Evolutionary conservation across 2,888 invertebrate species (phyloP), one percentile per base, ranked within the genome.

Genomic region (Pyrrhosoma nymphula): DNA sequence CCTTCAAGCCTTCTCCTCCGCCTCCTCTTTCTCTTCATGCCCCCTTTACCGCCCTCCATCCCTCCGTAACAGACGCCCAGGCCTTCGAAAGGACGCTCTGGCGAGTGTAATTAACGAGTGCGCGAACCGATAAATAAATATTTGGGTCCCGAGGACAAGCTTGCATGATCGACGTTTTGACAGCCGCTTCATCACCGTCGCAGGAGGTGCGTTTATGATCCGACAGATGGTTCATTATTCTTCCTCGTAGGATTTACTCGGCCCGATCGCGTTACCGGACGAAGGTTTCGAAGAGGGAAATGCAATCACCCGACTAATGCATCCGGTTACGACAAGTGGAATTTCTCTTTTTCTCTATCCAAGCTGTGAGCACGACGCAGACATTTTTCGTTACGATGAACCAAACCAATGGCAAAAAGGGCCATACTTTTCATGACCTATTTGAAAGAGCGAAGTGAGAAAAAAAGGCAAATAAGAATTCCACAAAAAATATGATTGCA

Each of bases 41-140:
- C 47, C 47, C 8, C 47, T 47, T 47, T 12, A 20, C 60, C 60
- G 12, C 60, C 60, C 20, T 20, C 18, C 16, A 4, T 60, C 60
- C 60, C 16, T 12, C 56, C 56, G 56, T 12, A 56, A 56, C n/a
- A n/a, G n/a, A n/a, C n/a, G 60, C 60, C 16, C 16, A 60, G n/a
- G n/a, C 69, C 69, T 69, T 14, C n/a, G n/a, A 20, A 14, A 82
- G 14, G 82, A 82, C 16, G 35, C 82, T 35, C 18, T n/a, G 82
- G 30, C 35, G 30, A 82, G 82, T 6, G 35, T 35, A 82, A 82
- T 82, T 82, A 82, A 35, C 82, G 26, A 82, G 30, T 35, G 16
- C 35, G 82, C 82, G 82, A 30, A 35, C 35, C 35, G 82, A 82
- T 82, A 82, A 82, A 82, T 82, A 82, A 82, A 82, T 82, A 82